Percentiles rank a stretch among this genome's conserved stretches.
phyloP scores from a whole-genome alignment of 2,113 vertebrate species.

The Echinops telfairi region DNA sequence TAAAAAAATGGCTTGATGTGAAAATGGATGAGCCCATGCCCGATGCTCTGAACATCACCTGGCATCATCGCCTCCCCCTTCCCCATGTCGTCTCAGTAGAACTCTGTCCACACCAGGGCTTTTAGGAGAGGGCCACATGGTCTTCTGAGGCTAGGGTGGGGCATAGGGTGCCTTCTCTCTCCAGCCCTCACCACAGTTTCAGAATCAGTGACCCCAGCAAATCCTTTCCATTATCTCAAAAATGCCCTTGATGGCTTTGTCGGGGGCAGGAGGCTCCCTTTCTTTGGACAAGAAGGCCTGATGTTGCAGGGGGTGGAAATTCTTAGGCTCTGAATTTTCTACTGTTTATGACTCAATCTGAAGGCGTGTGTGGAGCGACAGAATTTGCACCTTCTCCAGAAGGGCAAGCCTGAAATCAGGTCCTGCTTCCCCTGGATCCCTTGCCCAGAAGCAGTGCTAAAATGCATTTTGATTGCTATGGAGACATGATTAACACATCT shows the following conservation, averaged over 20 bases:
- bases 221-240: too few relatives aligned
- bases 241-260: too few relatives aligned
- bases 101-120: background rate
- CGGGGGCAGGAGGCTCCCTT: too few relatives aligned
- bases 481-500: background rate
- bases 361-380: background rate
- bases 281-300: too few relatives aligned
- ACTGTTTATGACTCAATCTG: background rate
- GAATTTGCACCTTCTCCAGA: background rate
- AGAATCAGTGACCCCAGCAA: background rate
- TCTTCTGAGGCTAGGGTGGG: too few relatives aligned
- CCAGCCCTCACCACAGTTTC: background rate
- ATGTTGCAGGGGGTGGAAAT: background rate
- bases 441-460: slow-evolving; percentile 16
- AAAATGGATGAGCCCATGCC: background rate
- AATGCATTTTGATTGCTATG: background rate
- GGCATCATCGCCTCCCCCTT: background rate
- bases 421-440: background rate
- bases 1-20: too few relatives aligned
- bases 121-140: too few relatives aligned
- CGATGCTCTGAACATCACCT: background rate
- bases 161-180: too few relatives aligned
- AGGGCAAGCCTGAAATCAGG: background rate
- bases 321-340: background rate
- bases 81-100: background rate